Percentiles rank a stretch among this genome's conserved stretches.
Conservation (phyloP, 2,113 vertebrate species). For the Mormoops blainvillei region DNA sequence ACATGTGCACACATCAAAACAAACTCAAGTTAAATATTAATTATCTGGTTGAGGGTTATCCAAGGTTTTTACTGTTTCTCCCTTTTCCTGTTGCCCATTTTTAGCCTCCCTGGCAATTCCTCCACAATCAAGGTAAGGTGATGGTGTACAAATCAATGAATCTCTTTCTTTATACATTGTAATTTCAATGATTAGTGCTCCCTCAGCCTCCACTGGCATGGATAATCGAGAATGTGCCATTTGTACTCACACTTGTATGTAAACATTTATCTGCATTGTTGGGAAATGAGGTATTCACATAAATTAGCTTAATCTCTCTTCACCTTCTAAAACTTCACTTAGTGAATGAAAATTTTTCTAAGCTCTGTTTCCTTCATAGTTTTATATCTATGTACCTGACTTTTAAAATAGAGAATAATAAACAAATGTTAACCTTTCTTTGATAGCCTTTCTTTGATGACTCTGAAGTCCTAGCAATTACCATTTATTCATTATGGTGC, state of each 20-base stretch:
- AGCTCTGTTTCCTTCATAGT: background rate
- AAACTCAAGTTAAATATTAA: conserved; percentile 44
- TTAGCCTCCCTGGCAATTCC: conserved; percentile 15
- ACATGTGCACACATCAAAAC: conserved; percentile 52
- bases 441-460: no score
- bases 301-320: background rate
- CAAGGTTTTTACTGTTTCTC: conserved; percentile 10
- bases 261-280: background rate
- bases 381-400: background rate
- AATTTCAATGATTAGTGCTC: background rate
- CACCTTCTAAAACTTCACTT: background rate
- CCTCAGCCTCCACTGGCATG: background rate
- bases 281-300: background rate
- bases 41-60: background rate
- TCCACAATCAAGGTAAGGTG: background rate
- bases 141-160: background rate
- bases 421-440: background rate
- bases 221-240: background rate
- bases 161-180: background rate
- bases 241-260: background rate
- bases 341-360: background rate
- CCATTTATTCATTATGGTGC: background rate
- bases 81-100: conserved; percentile 1
- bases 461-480: background rate
- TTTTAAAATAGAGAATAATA: background rate